Conservation (phyloP, 2,113 vertebrate genomes). For the Motacilla alba region DNA sequence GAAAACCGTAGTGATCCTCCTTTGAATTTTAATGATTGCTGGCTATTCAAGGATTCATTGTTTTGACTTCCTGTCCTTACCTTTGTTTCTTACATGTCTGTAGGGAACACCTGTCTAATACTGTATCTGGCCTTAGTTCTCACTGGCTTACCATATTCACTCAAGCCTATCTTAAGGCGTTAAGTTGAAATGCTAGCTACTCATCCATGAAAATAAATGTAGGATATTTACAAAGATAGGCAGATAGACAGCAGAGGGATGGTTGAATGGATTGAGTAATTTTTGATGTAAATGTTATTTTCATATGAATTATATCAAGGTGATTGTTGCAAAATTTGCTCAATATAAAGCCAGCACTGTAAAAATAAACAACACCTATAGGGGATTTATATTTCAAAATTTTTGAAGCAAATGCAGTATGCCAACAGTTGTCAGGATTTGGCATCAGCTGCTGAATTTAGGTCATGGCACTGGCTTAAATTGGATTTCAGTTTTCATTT, state of each 20-base stretch:
- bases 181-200: constrained; percentile 74
- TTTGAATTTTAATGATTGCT: constrained; percentile 91
- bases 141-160: constrained; percentile 78
- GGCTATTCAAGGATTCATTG: constrained; percentile 89
- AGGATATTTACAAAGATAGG: constrained; percentile 73
- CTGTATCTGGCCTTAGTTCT: constrained; percentile 80
- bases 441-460: constrained; percentile 23
- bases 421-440: constrained; percentile 58
- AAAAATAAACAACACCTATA: not conserved
- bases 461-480: constrained; percentile 53
- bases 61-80: constrained; percentile 93
- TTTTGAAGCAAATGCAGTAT: constrained; percentile 30
- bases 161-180: constrained; percentile 80
- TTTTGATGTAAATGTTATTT: constrained; percentile 62
- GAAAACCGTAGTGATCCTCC: constrained; percentile 85
- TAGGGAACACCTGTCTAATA: constrained; percentile 87
- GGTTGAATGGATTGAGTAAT: constrained; percentile 67
- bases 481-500: constrained; percentile 68
- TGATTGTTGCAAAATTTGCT: constrained; percentile 35
- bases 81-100: constrained; percentile 86
- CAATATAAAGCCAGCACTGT: constrained; percentile 17
- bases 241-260: constrained; percentile 70
- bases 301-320: constrained; percentile 1
- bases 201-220: constrained; percentile 78
- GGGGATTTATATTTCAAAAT: constrained; percentile 2